Conservation (phyloP, 2,888 invertebrate species). For the Spisula subtruncata region DNA sequence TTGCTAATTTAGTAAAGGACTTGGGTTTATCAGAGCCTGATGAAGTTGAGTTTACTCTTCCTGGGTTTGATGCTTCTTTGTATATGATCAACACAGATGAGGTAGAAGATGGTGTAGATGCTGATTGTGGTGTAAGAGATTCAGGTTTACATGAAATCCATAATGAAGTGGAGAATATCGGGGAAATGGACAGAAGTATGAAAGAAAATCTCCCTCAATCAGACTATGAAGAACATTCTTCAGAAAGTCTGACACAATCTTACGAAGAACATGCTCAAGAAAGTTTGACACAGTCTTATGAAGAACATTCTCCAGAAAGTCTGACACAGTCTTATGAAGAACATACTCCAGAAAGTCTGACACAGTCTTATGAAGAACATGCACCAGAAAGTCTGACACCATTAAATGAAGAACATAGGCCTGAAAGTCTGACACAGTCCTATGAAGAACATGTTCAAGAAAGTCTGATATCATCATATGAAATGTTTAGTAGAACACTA, state of each 20-base stretch:
- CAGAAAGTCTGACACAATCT: background rate
- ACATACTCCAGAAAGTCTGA: background rate
- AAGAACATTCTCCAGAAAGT: background rate
- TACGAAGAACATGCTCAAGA: background rate
- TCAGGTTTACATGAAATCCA: background rate
- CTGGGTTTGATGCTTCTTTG: conserved; percentile 26
- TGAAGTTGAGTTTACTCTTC: background rate
- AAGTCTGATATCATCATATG: background rate
- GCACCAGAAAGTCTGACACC: background rate
- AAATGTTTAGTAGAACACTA: conserved; percentile 8
- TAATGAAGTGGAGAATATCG: background rate
- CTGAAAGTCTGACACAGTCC: background rate
- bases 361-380: background rate
- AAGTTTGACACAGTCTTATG: background rate
- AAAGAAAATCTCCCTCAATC: background rate
- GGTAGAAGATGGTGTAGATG: conserved; percentile 4
- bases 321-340: background rate
- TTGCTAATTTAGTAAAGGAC: background rate
- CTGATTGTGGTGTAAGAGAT: background rate
- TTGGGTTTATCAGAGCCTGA: background rate
- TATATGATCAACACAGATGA: conserved; percentile 31
- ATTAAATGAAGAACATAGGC: background rate
- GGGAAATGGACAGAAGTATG: background rate
- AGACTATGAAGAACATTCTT: too few species aligned
- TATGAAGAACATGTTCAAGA: background rate